A percentile compares a stretch with the other conserved stretches of the same genome.
Evolutionary conservation across 2,113 vertebrate genomes (phyloP).

Genomic region (Trochalopteron elliotii): DNA sequence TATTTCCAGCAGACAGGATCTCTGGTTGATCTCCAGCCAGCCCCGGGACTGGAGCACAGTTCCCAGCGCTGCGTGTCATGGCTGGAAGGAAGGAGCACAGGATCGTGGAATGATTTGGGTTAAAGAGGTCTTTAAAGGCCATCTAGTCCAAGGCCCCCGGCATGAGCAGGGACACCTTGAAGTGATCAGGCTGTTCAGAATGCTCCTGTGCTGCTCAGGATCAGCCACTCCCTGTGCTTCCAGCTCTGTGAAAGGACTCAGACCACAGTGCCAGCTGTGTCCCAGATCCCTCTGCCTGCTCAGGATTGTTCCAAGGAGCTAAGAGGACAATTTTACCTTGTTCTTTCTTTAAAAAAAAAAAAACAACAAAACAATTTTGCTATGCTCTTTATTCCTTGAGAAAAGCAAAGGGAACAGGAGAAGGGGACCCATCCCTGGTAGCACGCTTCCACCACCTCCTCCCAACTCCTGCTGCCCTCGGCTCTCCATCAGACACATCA

Average conservation of each 20-base stretch:
- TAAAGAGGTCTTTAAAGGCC: background rate
- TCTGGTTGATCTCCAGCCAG: constrained; percentile 20
- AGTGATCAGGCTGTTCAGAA: background rate
- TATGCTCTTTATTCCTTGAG: background rate
- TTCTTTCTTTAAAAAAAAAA: background rate
- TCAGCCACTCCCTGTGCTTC: rapidly evolving
- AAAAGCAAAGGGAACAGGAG: background rate
- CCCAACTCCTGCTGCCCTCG: background rate
- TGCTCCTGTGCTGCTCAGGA: background rate
- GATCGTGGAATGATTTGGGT: background rate
- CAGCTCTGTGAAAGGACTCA: background rate
- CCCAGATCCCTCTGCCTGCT: background rate
- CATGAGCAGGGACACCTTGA: background rate
- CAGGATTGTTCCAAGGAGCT: background rate
- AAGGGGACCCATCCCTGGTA: background rate
- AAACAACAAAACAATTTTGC: background rate
- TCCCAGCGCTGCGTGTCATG: rapidly evolving
- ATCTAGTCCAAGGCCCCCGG: background rate
- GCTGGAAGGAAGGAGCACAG: background rate
- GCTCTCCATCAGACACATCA: background rate
- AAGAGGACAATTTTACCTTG: background rate
- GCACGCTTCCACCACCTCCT: rapidly evolving
- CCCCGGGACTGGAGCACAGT: rapidly evolving
- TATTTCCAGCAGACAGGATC: constrained; percentile 37
- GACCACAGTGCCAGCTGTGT: background rate